These are phyloP conservation scores for Alligator mississippiensis DNA, from an alignment of 2,113 vertebrate genomes.

Conservation along the genomic window DNA sequence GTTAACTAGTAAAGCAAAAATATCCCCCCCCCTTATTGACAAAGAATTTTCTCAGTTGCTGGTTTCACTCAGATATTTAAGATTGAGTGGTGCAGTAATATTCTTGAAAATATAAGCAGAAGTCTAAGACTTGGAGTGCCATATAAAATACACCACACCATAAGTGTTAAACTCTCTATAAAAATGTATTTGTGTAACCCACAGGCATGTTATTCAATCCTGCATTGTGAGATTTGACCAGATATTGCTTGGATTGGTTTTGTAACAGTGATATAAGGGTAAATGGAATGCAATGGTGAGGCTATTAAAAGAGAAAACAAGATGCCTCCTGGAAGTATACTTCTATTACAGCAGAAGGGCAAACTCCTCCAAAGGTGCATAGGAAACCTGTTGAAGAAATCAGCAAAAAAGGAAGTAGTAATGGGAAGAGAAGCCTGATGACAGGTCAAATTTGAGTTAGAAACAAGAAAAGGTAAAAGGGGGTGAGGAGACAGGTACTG, in stretches of 20 bases:
- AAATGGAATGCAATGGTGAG: background rate
- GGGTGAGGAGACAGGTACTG: no score
- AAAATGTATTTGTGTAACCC: background rate
- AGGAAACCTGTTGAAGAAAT: background rate
- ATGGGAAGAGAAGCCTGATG: background rate
- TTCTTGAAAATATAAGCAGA: conserved; percentile 28
- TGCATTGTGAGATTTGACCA: conserved; percentile 21
- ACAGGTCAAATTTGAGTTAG: background rate
- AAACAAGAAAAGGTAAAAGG: background rate
- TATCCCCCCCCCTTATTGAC: conserved; percentile 25
- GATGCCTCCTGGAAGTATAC: background rate
- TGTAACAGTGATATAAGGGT: background rate
- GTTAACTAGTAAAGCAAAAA: conserved; percentile 44
- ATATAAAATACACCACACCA: background rate
- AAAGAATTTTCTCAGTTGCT: conserved; percentile 40
- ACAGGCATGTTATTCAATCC: background rate
- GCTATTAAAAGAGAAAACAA: background rate
- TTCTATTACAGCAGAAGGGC: background rate
- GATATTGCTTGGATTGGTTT: conserved; percentile 12
- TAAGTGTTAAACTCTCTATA: background rate
- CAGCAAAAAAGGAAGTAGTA: background rate
- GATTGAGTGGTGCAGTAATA: conserved; percentile 15
- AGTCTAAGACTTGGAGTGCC: background rate
- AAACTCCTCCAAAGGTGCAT: background rate
- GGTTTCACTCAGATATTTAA: conserved; percentile 16